phyloP scores from a whole-genome alignment of 2,888 invertebrate species.

The Heteromurus nitidus region DNA sequence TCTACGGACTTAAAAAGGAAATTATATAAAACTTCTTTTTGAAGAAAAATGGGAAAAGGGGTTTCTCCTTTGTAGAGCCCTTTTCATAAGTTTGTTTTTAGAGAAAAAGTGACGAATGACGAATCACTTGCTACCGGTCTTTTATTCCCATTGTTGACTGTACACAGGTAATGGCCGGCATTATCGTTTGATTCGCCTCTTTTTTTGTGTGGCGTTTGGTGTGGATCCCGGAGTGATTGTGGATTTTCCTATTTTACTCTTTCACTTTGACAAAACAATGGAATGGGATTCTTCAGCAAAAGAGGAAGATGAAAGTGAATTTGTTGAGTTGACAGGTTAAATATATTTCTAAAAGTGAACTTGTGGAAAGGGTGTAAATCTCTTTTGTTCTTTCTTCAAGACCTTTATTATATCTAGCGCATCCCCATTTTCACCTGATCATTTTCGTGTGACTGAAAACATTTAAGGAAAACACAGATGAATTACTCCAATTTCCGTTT shows the following conservation, averaged over 20 bases:
- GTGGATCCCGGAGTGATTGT: slow-evolving; percentile 36
- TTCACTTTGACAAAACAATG: slow-evolving; percentile 34
- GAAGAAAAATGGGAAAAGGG: slow-evolving; percentile 22
- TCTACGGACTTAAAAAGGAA: slow-evolving; percentile 52
- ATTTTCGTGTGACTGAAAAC: no score
- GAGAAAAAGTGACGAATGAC: slow-evolving; percentile 10
- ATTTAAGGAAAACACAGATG: no score
- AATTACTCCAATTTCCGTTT: slow-evolving; percentile 45
- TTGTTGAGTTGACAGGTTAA: no score
- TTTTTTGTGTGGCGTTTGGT: no score
- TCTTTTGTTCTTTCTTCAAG: no score
- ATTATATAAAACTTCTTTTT: slow-evolving; percentile 40
- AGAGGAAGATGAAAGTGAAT: no score
- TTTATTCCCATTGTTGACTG: slow-evolving; percentile 5
- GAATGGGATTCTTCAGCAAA: no score
- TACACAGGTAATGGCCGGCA: neutral
- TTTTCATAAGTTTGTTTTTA: neutral
- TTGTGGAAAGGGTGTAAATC: no score
- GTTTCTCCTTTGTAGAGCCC: no score
- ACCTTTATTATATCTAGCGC: no score
- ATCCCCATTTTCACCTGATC: no score
- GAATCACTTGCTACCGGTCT: slow-evolving; percentile 35
- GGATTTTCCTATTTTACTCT: slow-evolving; percentile 38
- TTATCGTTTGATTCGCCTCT: neutral
- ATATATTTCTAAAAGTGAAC: no score